Conservation (phyloP, 1,140 invertebrate genomes). For the Sinonovacula constricta region DNA sequence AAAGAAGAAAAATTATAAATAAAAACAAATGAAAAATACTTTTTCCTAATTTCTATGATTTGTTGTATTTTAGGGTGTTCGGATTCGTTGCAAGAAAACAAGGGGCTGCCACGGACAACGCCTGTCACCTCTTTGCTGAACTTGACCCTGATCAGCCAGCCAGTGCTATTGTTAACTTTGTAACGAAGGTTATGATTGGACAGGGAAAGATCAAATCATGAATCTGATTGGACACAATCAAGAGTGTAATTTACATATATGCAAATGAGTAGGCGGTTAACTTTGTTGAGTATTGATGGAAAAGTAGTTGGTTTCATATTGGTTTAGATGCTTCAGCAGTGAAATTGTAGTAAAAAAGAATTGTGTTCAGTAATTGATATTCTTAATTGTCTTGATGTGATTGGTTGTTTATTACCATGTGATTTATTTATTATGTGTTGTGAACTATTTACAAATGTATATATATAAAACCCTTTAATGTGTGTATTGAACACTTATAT, state of each 20-base stretch:
- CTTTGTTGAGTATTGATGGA: slow-evolving; percentile 12
- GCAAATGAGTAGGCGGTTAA: slow-evolving; percentile 31
- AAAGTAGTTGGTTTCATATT: slow-evolving; percentile 7
- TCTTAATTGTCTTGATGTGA: slow-evolving; percentile 29
- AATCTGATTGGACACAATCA: slow-evolving; percentile 41
- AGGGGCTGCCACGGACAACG: slow-evolving; percentile 90
- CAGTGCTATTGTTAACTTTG: slow-evolving; percentile 96
- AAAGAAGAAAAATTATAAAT: too few relatives aligned
- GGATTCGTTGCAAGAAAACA: slow-evolving; percentile 95
- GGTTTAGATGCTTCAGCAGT: slow-evolving; percentile 4
- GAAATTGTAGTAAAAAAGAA: background rate
- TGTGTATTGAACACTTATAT: too few relatives aligned
- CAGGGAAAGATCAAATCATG: slow-evolving; percentile 73
- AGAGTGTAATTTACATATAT: too few relatives aligned
- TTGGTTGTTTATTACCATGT: slow-evolving; percentile 28
- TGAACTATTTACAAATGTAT: slow-evolving; percentile 22
- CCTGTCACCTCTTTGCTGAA: slow-evolving; percentile 98
- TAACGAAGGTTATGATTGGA: slow-evolving; percentile 88
- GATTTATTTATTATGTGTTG: slow-evolving; percentile 49
- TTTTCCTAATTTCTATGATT: too few relatives aligned
- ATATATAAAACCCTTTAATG: too few relatives aligned
- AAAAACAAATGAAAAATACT: too few relatives aligned
- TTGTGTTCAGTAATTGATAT: slow-evolving; percentile 47
- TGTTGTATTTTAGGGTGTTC: slow-evolving; percentile 80
- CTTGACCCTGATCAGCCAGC: slow-evolving; percentile 96